Evolutionary conservation across 2,113 vertebrate genomes (phyloP), one percentile per base, ranked within the genome.

Genomic region (Pedionomus torquatus): DNA sequence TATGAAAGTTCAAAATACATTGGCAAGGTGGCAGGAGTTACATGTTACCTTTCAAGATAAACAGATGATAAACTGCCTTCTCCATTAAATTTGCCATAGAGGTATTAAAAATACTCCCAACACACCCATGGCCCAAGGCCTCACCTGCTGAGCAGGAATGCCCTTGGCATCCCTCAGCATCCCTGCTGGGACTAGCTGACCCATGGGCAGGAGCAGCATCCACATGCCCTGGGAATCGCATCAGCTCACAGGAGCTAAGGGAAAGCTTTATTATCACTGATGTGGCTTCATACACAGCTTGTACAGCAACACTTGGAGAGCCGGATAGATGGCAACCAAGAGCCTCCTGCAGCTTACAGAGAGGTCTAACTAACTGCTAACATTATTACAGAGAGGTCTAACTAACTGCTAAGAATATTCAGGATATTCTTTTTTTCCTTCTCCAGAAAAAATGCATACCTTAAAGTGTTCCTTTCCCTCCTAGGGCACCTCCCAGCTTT

Each of bases 201-300:
- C 66, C 13, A 0, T 9, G 84, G n/a, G 65, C 77, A 70, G 69
- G 51, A 49, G 13, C 58, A 82, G 85, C 85, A 64, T 33, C n/a
- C 54, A 24, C 14, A 0, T 4, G 6, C 43, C 60, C 57, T 2
- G 0, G 52, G 37, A 72, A 30, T n/a, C 31, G 6, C 52, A 3
- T 5, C 10, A 30, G 55, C 49, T 63, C 51, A 1, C 0, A 20
- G 43, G 74, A 49, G 69, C 30, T 5, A 3, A 33, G 57, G 57
- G 19, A 54, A 39, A 55, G 43, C 17, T 75, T 48, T 37, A 2
- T 18, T 60, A 8, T 9, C 60, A 3, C 37, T 8, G 21, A 2
- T 31, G 33, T 43, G 37, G 23, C 58, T 58, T 51, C 30, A 4
- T 0, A 33, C 61, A 72, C 65, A 31, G 4, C 26, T 20, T 39